Conservation (phyloP, 2,113 vertebrate species). For the Ochotona curzoniae region DNA sequence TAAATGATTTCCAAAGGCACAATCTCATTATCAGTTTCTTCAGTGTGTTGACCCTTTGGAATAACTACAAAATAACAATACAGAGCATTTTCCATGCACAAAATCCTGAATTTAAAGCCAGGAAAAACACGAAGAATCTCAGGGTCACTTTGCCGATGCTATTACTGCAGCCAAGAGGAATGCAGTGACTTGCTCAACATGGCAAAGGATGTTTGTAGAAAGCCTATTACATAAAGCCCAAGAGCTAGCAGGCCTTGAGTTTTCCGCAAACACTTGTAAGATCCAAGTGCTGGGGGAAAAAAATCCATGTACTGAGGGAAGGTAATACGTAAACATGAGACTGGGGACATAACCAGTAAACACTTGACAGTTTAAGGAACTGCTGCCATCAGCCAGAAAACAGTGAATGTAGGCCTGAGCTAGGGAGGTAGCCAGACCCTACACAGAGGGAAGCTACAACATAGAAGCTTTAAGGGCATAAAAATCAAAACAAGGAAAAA, state of each 20-base stretch:
- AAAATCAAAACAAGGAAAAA: conserved; percentile 5
- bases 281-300: neutral
- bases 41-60: neutral
- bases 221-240: neutral
- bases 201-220: neutral
- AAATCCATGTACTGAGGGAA: neutral
- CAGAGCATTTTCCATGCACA: neutral
- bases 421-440: neutral
- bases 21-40: neutral
- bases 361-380: neutral
- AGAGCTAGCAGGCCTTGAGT: neutral
- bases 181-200: neutral
- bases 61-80: neutral
- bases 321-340: neutral
- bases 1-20: conserved; percentile 44
- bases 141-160: neutral
- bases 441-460: neutral
- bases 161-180: neutral
- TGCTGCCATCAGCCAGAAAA: neutral
- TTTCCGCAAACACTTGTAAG: neutral
- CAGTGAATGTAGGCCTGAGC: neutral
- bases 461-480: neutral
- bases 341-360: neutral
- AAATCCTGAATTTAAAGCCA: conserved; percentile 37
- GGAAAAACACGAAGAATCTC: neutral